Base-by-base conservation (phyloP, 2,797 vertebrate species). In the Alectoris magna region DNA sequence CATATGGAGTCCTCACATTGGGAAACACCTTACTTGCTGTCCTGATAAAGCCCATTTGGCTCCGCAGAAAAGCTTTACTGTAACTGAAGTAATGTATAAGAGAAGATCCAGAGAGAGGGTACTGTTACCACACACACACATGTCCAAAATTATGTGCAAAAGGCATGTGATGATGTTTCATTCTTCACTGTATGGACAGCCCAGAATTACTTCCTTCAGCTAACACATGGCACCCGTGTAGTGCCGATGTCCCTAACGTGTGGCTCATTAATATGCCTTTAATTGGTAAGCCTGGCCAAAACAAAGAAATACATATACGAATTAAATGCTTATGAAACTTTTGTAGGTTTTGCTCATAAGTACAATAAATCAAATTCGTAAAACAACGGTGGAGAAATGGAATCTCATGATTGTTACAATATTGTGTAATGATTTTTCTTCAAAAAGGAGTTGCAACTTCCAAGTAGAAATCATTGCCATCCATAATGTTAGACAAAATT, bases 81-180 rank as follows among this genome's bases (percentile, higher is more conserved):
- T 34, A 64, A 39, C 62, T 19, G 14, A 51, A 72, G 31, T 43
- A 48, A 44, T 0, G 0, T 8, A 15, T 5, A 27, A 46, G 83
- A 36, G 34, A 58, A 62, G 39, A 41, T 22, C 12, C 10, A 31
- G 69, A 41, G 10, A 51, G 58, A 4, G 3, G 13, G 44, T n/a
- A 3, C 11, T 11, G 56, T 62, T 62, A 55, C 12, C 34, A 19
- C 23, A 39, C 2, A 27, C 12, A 9, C 4, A 22, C 11, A 12
- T 2, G 10, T 59, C 72, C 8, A 12, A 6, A 31, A 4, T 11
- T 63, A 31, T 41, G 39, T 43, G 27, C 62, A 43, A 13, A 70
- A 73, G 9, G 10, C 1, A 0, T 24, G 15, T 31, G 44, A 49
- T 14, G 49, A 39, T 51, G 72, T 84, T 84, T 67, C 4, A 1